Conservation (phyloP, 2,113 vertebrate genomes). For the Psammodynastes pulverulentus region DNA sequence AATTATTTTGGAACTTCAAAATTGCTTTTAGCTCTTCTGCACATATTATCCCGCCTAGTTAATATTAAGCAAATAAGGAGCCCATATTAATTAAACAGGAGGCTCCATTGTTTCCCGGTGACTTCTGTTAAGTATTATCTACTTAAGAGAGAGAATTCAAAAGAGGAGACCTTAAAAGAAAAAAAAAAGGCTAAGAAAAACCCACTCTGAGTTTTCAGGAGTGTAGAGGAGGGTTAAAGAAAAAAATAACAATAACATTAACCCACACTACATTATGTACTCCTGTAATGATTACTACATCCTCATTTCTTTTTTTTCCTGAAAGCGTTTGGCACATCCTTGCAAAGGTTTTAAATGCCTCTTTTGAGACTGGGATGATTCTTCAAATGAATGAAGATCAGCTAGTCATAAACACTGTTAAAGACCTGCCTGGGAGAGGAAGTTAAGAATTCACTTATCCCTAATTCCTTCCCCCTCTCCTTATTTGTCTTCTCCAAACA, state of each 20-base stretch:
- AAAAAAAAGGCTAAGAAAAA: not conserved
- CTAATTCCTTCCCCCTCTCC: not conserved
- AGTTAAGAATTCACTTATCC: constrained; percentile 35
- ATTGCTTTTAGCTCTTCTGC: constrained; percentile 44
- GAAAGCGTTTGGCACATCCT: constrained; percentile 49
- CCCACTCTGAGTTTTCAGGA: not conserved
- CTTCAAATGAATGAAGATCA: constrained; percentile 33
- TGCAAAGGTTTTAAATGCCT: constrained; percentile 48
- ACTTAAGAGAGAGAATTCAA: constrained; percentile 38
- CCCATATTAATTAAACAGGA: constrained; percentile 18
- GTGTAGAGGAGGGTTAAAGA: not conserved
- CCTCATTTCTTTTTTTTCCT: constrained; percentile 45
- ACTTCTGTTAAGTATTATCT: constrained; percentile 30
- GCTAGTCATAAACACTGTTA: constrained; percentile 34
- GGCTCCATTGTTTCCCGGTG: constrained; percentile 37
- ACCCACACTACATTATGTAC: constrained; percentile 47
- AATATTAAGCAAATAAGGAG: constrained; percentile 34
- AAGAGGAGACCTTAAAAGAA: constrained; percentile 15
- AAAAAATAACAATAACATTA: not conserved
- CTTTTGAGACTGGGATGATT: constrained; percentile 39
- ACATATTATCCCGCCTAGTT: constrained; percentile 35
- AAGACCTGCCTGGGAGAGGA: constrained; percentile 25
- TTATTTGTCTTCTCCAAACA: not conserved
- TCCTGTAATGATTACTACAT: constrained; percentile 51
- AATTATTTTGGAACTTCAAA: constrained; percentile 39